Evolutionary conservation across 1,140 invertebrate genomes (phyloP), one percentile per base, ranked within the genome.

Genomic region (Arctopsyche grandis): DNA sequence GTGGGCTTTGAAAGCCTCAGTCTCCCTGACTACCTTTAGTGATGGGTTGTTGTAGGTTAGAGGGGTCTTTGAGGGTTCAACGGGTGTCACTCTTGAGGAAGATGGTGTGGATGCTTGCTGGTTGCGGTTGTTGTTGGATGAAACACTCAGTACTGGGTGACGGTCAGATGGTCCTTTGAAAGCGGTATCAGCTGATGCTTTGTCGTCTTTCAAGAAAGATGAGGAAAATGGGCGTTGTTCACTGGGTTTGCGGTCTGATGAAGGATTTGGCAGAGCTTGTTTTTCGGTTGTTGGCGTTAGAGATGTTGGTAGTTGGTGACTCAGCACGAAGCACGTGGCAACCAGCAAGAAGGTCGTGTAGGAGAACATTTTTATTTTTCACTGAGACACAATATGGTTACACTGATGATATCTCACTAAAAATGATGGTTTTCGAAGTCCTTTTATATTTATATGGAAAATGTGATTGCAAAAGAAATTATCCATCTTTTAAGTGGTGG

Each of bases 401-500:
- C 38, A n/a, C 14, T 16, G 21, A 5, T 58, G 46, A 21, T 38
- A n/a, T 76, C 16, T 29, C 9, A 76, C 58, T 48, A 21, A 69
- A 69, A 48, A 69, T 22, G 43, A 46, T 77, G 0, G 24, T 69
- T 22, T 14, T 5, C 21, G n/a, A 48, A 16, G 14, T 52, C 16
- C 21, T 63, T 43, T 21, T 77, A 77, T 58, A 76, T 82, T 82
- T 82, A 82, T 82, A 82, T 48, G 44, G 21, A 75, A 22, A 3
- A 16, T 52, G 10, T 82, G 81, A 58, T 82, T 77, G 58, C 75
- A 75, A 71, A 79, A 79, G 44, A 46, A 77, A 82, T 82, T 82
- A 82, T 19, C 58, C 26, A 46, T 14, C 9, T 76, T 19, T 52
- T 63, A n/a, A 16, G 74, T 24, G 12, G 29, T 74, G 16, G 48